These are phyloP conservation scores for Hydrocynus forskahlii DNA, from an alignment of 2,797 vertebrate genomes.

Conservation along the genomic window DNA sequence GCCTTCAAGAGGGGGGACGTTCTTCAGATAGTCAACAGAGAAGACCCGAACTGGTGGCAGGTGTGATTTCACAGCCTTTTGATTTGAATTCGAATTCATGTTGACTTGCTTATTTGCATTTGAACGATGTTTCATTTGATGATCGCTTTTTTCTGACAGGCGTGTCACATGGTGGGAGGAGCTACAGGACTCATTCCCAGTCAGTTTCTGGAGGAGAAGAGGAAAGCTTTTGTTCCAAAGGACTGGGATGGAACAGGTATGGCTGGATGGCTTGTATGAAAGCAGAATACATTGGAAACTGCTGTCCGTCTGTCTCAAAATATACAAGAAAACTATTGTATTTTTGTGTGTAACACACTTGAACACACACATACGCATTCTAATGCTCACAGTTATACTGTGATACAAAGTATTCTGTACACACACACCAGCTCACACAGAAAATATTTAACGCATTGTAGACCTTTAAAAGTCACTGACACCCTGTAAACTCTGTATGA, in stretches of 20 bases:
- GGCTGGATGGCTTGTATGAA: neutral
- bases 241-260: slow-evolving; percentile 94
- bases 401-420: neutral
- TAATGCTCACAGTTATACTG: no score
- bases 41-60: slow-evolving; percentile 99
- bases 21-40: slow-evolving; percentile 96
- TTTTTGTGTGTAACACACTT: neutral
- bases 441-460: neutral
- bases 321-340: neutral
- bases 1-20: slow-evolving; percentile 92
- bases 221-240: slow-evolving; percentile 95
- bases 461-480: neutral
- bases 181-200: slow-evolving; percentile 96
- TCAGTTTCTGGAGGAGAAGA: slow-evolving; percentile 98
- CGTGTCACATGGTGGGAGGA: slow-evolving; percentile 91
- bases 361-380: no score
- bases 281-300: neutral
- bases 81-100: neutral
- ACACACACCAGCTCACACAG: neutral
- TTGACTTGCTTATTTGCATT: neutral
- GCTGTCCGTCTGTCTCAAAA: neutral
- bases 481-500: slow-evolving; percentile 25
- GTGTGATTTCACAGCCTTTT: slow-evolving; percentile 68
- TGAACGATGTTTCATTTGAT: slow-evolving; percentile 1
- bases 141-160: slow-evolving; percentile 71